phyloP scores from a whole-genome alignment of 2,113 vertebrate species.

The Tragelaphus strepsiceros region DNA sequence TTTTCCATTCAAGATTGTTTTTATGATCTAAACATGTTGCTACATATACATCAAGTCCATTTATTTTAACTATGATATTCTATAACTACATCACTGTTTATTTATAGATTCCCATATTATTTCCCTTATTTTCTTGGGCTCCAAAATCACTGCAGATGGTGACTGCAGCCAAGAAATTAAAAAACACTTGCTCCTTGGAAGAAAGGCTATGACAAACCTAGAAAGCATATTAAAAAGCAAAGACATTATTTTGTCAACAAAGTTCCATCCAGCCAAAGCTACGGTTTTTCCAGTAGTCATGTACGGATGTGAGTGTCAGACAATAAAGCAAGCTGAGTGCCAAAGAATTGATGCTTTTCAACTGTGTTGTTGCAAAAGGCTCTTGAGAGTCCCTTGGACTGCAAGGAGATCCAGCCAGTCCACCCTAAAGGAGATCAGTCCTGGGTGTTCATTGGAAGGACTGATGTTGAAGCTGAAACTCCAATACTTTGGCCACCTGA shows the following conservation, averaged over 20 bases:
- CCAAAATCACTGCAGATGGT: background rate
- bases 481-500: background rate
- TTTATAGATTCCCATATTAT: background rate
- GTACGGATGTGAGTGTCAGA: rapidly evolving
- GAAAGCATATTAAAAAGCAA: background rate
- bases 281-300: background rate
- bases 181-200: background rate
- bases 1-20: background rate
- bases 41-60: background rate
- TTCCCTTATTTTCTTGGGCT: background rate
- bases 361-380: background rate
- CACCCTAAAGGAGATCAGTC: background rate
- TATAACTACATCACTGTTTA: background rate
- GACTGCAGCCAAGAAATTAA: background rate
- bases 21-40: background rate
- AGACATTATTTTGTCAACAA: background rate
- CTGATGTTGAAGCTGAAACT: background rate
- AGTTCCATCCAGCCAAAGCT: background rate
- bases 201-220: background rate
- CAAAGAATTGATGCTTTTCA: background rate
- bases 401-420: background rate
- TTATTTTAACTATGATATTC: background rate
- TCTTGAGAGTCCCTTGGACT: background rate
- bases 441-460: background rate
- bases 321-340: background rate